Conservation (phyloP, 2,113 vertebrate species). For the Malurus alboscapulatus region DNA sequence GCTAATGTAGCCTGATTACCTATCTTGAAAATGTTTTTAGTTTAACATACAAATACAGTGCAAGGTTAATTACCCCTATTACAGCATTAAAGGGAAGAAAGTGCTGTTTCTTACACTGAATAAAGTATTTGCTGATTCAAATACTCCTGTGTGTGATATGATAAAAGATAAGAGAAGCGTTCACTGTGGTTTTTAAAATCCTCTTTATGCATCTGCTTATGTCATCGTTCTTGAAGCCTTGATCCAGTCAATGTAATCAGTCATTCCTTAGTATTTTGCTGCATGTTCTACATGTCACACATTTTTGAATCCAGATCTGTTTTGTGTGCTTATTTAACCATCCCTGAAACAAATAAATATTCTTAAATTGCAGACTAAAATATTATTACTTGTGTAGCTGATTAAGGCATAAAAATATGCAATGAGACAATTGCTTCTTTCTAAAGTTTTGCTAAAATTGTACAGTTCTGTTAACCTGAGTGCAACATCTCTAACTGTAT, state of each 20-base stretch:
- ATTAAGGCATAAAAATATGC: background rate
- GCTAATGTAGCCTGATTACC: slow-evolving; percentile 14
- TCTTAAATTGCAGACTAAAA: background rate
- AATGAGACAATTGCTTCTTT: background rate
- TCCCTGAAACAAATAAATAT: background rate
- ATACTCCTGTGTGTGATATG: background rate
- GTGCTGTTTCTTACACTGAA: background rate
- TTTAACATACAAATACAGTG: slow-evolving; percentile 10
- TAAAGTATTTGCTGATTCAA: background rate
- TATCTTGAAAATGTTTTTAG: slow-evolving; percentile 3
- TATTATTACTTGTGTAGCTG: background rate
- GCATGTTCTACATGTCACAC: background rate
- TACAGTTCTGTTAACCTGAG: background rate
- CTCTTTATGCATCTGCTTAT: background rate
- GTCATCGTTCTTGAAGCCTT: background rate
- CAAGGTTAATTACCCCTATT: slow-evolving; percentile 29
- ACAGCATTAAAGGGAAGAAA: background rate
- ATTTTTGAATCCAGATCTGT: background rate
- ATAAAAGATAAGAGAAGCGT: background rate
- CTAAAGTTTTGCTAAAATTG: background rate
- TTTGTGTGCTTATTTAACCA: background rate
- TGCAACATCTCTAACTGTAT: rapidly evolving
- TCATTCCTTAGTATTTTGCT: background rate
- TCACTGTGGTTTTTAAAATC: background rate
- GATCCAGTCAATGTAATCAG: background rate